Evolutionary conservation across 2,888 invertebrate species (phyloP), one percentile per base, ranked within the genome.

Genomic region (Pterostichus madidus): DNA sequence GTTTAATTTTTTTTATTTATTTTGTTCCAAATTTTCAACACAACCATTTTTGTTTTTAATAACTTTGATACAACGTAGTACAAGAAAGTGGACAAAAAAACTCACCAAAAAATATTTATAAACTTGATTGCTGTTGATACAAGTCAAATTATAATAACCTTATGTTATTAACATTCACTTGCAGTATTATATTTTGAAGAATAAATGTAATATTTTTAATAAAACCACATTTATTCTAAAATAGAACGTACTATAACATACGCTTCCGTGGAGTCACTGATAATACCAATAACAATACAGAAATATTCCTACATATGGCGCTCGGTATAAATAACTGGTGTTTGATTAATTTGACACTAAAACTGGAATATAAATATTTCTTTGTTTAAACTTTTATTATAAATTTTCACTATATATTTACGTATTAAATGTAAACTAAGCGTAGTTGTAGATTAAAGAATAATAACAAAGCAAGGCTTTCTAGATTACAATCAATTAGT

Each of bases 21-120:
- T 75, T 24, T 75, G 52, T 31, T 52, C 13, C 52, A 15, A 46
- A 49, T 31, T 32, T 53, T 31, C 75, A 56, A 56, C 53, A 76
- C 77, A 77, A 77, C 77, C 77, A 77, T 77, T 77, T 77, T 77
- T 77, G 56, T 77, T 77, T 56, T 52, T 75, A 32, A 53, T 15
- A 71, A 39, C 10, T 7, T 15, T n/a, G 39, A 8, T 77, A 77
- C 77, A 77, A 35, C 77, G 77, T 77, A 77, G 53, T 77, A 77
- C 10, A 24, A 56, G 76, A 56, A 56, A 56, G 77, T 17, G 39
- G 15, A 39, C 56, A 77, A 35, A 53, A n/a, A 77, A 32, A 77
- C 77, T 77, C 39, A 77, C 77, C 77, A 39, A 17, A 77, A 77
- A 17, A 24, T 73, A 46, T 49, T 53, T 71, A 8, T 44, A 46